phyloP scores from a whole-genome alignment of 2,888 invertebrate species.

The Crioceris asparagi region DNA sequence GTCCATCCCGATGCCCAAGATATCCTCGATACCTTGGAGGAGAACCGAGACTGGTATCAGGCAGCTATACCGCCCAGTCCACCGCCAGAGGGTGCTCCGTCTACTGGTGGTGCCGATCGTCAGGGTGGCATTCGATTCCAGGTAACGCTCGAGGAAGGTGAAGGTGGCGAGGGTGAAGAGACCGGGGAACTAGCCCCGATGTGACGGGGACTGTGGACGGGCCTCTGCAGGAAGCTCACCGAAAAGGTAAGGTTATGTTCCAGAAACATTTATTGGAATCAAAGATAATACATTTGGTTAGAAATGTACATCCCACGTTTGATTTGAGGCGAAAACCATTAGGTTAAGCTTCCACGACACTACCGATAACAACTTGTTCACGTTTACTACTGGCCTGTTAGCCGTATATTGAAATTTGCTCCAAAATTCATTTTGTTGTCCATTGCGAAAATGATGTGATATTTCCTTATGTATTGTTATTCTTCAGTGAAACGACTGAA shows the following conservation, averaged over 20 bases:
- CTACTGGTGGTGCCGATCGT: conserved; percentile 43
- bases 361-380: too few species aligned
- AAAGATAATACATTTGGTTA: too few species aligned
- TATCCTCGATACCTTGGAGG: conserved; percentile 93
- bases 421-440: too few species aligned
- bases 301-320: too few species aligned
- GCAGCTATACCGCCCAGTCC: conserved; percentile 93
- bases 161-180: conserved; percentile 36
- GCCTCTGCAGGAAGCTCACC: conserved; percentile 82
- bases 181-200: conserved; percentile 58
- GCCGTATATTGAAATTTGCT: too few species aligned
- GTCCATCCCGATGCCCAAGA: conserved; percentile 99
- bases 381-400: too few species aligned
- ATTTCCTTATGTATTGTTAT: too few species aligned
- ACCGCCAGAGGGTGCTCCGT: conserved; percentile 46
- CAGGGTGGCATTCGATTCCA: conserved; percentile 47
- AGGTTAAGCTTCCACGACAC: too few species aligned
- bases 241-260: conserved; percentile 44
- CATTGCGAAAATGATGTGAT: too few species aligned
- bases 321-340: too few species aligned
- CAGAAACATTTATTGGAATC: too few species aligned
- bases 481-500: too few species aligned
- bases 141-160: conserved; percentile 76
- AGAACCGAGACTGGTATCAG: conserved; percentile 84
- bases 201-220: conserved; percentile 90